phyloP scores from a whole-genome alignment of 2,888 invertebrate species.

The Teleogryllus oceanicus region DNA sequence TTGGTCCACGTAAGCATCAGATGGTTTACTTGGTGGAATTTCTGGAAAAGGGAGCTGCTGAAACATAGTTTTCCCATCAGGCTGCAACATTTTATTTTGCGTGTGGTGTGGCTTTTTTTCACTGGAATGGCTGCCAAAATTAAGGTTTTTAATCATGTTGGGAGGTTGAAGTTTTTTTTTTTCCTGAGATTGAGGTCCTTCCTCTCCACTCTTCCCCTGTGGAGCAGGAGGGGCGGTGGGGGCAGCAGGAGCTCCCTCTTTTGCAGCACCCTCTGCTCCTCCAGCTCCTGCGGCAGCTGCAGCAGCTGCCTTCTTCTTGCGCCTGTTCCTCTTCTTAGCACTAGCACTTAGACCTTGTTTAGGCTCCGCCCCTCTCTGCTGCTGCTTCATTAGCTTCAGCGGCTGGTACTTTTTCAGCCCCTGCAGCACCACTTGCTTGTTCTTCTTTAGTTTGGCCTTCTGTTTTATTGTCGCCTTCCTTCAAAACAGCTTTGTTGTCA shows the following conservation, averaged over 20 bases:
- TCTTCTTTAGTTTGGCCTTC: neutral
- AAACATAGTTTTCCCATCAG: neutral
- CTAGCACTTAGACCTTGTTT: neutral
- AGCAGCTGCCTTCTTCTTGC: neutral
- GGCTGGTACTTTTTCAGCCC: neutral
- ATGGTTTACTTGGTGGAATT: neutral
- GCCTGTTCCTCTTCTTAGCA: neutral
- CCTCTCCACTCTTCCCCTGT: neutral
- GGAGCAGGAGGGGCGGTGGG: neutral
- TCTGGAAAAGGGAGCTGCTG: neutral
- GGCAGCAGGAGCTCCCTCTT: neutral
- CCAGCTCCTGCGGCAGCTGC: neutral
- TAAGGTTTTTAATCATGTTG: neutral
- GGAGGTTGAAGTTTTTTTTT: neutral
- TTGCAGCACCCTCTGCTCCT: neutral
- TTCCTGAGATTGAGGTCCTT: slow-evolving; percentile 1
- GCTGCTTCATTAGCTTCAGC: neutral
- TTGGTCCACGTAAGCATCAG: neutral
- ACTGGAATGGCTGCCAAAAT: slow-evolving; percentile 18
- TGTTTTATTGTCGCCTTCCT: slow-evolving; percentile 18
- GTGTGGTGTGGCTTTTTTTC: slow-evolving; percentile 3
- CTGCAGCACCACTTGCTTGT: neutral
- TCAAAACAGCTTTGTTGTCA: neutral
- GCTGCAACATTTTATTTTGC: neutral
- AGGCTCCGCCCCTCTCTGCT: neutral